Evolutionary conservation across 2,797 vertebrate genomes (phyloP).

Genomic region (Tragopan temminckii): DNA sequence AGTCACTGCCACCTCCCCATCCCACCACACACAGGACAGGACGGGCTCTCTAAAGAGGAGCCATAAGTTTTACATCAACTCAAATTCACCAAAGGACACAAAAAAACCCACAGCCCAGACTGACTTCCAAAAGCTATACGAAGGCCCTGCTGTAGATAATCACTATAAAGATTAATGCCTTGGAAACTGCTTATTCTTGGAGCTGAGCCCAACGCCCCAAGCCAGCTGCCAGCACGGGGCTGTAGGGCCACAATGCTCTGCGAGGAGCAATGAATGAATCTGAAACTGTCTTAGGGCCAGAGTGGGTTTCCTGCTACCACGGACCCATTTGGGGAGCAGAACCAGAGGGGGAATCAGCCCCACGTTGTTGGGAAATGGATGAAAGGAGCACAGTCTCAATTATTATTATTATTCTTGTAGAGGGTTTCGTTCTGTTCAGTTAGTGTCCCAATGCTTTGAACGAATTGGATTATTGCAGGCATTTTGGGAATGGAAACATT

Average conservation of each 20-base stretch:
- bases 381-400: background rate
- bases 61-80: background rate
- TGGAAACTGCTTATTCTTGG: conserved; percentile 29
- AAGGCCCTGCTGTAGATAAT: conserved; percentile 9
- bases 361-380: background rate
- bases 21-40: background rate
- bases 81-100: background rate
- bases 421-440: background rate
- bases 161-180: conserved; percentile 15
- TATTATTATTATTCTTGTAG: background rate
- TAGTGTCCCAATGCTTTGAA: background rate
- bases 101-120: background rate
- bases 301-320: background rate
- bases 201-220: background rate
- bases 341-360: background rate
- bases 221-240: conserved; percentile 15
- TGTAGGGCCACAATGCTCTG: background rate
- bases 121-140: background rate
- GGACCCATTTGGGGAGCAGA: background rate
- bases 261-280: background rate
- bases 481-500: background rate
- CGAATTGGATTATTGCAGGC: background rate
- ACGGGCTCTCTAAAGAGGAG: background rate
- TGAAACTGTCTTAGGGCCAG: background rate
- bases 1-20: background rate